Base-by-base conservation (phyloP, 2,113 vertebrate species). In the Thamnaconus septentrionalis region DNA sequence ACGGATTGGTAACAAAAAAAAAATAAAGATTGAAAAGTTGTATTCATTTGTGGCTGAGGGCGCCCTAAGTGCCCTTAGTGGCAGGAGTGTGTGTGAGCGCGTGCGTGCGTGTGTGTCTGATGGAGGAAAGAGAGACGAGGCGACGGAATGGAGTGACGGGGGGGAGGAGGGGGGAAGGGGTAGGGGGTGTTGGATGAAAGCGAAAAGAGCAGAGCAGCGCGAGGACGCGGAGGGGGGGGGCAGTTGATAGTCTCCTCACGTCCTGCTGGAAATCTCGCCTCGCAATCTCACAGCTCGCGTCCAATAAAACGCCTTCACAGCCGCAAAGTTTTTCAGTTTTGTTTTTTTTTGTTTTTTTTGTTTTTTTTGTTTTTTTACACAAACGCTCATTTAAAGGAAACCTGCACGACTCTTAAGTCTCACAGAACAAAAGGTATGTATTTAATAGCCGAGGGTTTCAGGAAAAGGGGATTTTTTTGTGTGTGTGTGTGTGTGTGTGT, bases 241-340 rank as follows among this genome's bases (percentile, higher is more conserved):
- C 9, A 67, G 61, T 85, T 74, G 58, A 75, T 59, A 83, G 69
- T 69, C 70, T 53, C 64, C 56, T 73, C 74, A 67, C 64, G 12
- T 73, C 64, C 53, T 43, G 65, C 74, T 78, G 64, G 66, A 69
- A 81, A 76, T 78, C 69, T 74, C 43, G 64, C 48, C 80, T 50
- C 68, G 50, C 66, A 68, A 47, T 74, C 58, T 66, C 1, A 7
- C 42, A 70, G 75, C 57, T 60, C 61, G 66, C 76, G 80, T 84
- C 68, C 79, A 77, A 83, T 77, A 57, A 73, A 80, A 81, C 41
- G 59, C 51, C 76, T 81, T 66, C 57, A 57, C 80, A 82, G 76
- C 59, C 53, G 71, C 52, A 76, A 71, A 59, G 67, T 75, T 85
- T 71, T 41, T 31, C 18, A 1, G 18, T 31, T 31, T 31, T 31